A percentile compares a stretch with the other conserved stretches of the same genome.
These are phyloP conservation scores for Oscheius sp. DNA, from an alignment of 2,888 invertebrate genomes.

Conservation along the genomic window DNA sequence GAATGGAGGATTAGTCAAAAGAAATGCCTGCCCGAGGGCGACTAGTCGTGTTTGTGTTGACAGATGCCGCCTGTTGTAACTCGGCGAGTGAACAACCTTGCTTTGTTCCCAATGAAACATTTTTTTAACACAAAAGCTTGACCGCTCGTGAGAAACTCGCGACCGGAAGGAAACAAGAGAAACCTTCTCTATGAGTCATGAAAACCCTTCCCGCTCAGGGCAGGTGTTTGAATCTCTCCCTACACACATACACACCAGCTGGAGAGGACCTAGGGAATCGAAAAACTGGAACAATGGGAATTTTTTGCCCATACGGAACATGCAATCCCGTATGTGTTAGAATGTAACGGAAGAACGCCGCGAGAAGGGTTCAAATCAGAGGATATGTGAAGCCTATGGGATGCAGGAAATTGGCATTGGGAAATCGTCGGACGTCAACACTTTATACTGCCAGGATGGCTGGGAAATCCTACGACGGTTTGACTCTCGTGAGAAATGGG, in stretches of 20 bases:
- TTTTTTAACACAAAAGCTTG: conserved; percentile 8
- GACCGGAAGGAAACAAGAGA: neutral
- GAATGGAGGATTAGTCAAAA: conserved; percentile 6
- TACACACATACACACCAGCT: neutral
- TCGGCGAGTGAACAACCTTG: neutral
- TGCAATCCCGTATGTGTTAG: neutral
- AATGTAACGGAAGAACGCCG: neutral
- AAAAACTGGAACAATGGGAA: neutral
- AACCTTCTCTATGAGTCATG: neutral
- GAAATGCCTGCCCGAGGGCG: conserved; percentile 21
- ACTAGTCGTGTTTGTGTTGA: conserved; percentile 33
- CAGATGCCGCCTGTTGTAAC: conserved; percentile 35
- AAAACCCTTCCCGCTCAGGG: neutral
- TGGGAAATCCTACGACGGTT: no score
- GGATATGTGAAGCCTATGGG: neutral
- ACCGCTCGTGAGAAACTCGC: neutral
- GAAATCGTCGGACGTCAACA: conserved; percentile 16
- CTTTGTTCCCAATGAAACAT: neutral
- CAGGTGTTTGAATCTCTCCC: conserved; percentile 3
- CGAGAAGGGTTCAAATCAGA: conserved; percentile 2
- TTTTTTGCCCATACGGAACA: neutral
- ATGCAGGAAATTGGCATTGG: conserved; percentile 24
- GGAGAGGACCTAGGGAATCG: neutral
- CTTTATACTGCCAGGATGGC: conserved; percentile 2
- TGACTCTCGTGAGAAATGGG: no score